Evolutionary conservation across 2,797 vertebrate species (phyloP), one percentile per base, ranked within the genome.

Genomic region (Potorous gilbertii): DNA sequence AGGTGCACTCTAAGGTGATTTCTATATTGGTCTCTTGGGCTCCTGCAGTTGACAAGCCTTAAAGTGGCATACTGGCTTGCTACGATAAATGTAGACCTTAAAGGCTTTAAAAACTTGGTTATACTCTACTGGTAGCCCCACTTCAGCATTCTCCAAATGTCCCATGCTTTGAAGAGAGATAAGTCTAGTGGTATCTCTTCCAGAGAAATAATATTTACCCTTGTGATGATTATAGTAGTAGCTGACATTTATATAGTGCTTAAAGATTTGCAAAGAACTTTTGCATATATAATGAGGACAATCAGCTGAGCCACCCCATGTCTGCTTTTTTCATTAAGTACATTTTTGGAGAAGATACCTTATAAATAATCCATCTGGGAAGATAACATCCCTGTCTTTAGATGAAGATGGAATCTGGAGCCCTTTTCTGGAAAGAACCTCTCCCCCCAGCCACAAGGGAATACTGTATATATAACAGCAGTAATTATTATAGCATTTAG

Each of bases 71-170:
- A 46, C 27, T 81, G 74, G 21, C 24, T 8, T 54, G 1, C 57
- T 92, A 54, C 54, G 92, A 54, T 55, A 24, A 56, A 5, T 55
- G 10, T 46, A 95, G 50, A 91, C 28, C n/a, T 93, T n/a, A 91
- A 40, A 55, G 27, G 59, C 5, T 54, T 93, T 96, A 92, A 54
- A 56, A 95, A 74, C 54, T 94, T 56, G 24, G 56, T 56, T n/a
- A 40, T n/a, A 5, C 40, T 27, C 21, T 46, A 24, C 21, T 24
- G 29, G 34, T 56, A 31, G 94, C 81, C 29, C 90, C 91, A 92
- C 18, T 27, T 96, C 8, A 74, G n/a, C 93, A 94, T 55, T 40
- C 27, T 95, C 50, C 66, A 14, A 93, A 55, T 93, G 34, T 55
- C 1, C 21, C 14, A 5, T n/a, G 5, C 50, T 52, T 89, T 62